Conservation (phyloP, 2,113 vertebrate genomes). For the Cavia porcellus region DNA sequence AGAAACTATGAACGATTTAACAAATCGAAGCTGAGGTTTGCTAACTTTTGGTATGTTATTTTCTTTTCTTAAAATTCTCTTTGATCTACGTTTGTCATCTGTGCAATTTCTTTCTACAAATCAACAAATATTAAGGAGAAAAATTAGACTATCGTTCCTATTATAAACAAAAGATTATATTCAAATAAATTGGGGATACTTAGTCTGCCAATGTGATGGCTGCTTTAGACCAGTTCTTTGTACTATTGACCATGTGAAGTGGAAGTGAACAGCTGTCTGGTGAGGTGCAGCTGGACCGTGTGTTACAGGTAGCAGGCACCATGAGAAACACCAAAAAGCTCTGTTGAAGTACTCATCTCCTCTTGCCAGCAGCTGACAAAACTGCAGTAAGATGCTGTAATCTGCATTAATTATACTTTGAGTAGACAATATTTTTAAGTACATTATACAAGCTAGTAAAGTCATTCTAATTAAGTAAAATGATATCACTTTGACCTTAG, state of each 20-base stretch:
- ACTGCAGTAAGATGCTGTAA: not conserved
- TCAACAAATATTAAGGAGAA: not conserved
- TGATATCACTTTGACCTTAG: not conserved
- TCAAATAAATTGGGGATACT: not conserved
- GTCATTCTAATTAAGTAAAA: not conserved
- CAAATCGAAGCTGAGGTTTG: not conserved
- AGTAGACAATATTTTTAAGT: not conserved
- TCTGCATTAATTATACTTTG: not conserved
- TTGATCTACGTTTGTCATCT: not conserved
- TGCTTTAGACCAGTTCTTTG: not conserved
- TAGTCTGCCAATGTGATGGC: not conserved
- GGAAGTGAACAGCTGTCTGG: not conserved
- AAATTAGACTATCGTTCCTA: not conserved
- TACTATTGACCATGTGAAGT: not conserved
- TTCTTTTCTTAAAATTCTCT: not conserved
- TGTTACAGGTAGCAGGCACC: not conserved
- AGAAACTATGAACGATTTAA: not conserved
- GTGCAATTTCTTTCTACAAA: not conserved
- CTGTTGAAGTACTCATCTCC: not conserved
- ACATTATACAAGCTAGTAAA: not conserved
- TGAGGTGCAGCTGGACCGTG: not conserved
- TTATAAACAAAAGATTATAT: slow-evolving; percentile 19
- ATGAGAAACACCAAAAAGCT: not conserved
- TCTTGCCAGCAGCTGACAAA: not conserved
- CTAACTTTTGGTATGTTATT: not conserved